Percentiles rank a stretch among this genome's conserved stretches.
These are phyloP conservation scores for Drosophila incognita DNA, from an alignment of 2,888 invertebrate genomes.

Conservation along the genomic window DNA sequence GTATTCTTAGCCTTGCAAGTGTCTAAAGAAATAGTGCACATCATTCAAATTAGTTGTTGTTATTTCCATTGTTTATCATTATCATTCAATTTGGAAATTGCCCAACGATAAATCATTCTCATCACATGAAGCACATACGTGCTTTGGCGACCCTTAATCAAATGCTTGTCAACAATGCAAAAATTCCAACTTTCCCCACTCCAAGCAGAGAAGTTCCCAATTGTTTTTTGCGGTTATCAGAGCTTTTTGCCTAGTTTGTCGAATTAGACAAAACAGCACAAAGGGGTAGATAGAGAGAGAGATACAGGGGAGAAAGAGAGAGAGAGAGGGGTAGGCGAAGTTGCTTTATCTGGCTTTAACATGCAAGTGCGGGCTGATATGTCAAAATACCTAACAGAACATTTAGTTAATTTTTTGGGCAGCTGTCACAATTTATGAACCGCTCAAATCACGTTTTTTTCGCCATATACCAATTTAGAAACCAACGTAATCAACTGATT, in stretches of 20 bases:
- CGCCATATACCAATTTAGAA: slow-evolving; percentile 36
- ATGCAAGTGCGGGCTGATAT: slow-evolving; percentile 54
- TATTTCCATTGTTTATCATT: not conserved
- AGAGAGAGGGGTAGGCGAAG: not conserved
- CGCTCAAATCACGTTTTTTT: slow-evolving; percentile 41
- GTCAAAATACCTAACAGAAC: slow-evolving; percentile 10
- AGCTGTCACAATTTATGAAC: slow-evolving; percentile 57
- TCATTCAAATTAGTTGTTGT: slow-evolving; percentile 39
- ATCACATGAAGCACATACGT: slow-evolving; percentile 55
- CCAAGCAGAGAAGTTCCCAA: slow-evolving; percentile 41
- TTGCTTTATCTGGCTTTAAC: slow-evolving; percentile 35
- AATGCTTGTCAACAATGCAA: slow-evolving; percentile 72
- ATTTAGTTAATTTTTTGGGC: slow-evolving; percentile 14
- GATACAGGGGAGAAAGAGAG: not conserved
- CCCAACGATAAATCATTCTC: slow-evolving; percentile 43
- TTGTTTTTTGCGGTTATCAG: slow-evolving; percentile 38
- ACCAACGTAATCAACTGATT: slow-evolving; percentile 38
- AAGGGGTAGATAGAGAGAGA: not conserved
- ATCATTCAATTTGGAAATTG: slow-evolving; percentile 28
- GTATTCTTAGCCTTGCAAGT: not conserved
- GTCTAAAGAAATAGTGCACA: not conserved
- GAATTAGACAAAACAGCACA: slow-evolving; percentile 62
- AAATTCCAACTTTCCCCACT: slow-evolving; percentile 41
- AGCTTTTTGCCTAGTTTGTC: slow-evolving; percentile 53
- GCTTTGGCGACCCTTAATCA: slow-evolving; percentile 60